Evolutionary conservation across 2,797 vertebrate genomes (phyloP), one percentile per base, ranked within the genome.

Genomic region (Coccyzus lansbergi): DNA sequence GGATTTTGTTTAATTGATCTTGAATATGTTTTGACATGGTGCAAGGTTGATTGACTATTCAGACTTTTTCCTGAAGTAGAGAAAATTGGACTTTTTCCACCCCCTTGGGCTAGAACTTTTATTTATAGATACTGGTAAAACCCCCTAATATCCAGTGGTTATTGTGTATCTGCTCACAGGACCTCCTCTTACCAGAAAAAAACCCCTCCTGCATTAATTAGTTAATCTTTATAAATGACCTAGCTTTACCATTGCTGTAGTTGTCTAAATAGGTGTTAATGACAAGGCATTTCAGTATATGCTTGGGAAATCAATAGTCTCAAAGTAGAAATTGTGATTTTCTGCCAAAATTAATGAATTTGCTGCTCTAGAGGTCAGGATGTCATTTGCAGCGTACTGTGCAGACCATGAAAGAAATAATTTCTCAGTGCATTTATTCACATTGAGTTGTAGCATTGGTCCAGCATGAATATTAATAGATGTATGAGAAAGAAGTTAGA

Each of bases 291-390:
- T 92, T 86, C 51, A 84, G 49, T 90, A 29, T 70, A 74, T 91
- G 59, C 46, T 46, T 56, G 26, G 51, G 59, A 76, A 94, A 94
- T 94, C 82, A 88, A 80, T 87, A 71, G 7, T 60, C 87, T 81
- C 24, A 40, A 91, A 96, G 82, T 6, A 82, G 91, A 91, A 93
- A 64, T 34, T 15, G 77, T 7, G 25, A 67, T 89, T 92, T 95
- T 71, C 64, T 88, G 77, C 48, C 67, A 44, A 65, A 94, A 91
- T 69, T 71, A 93, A 92, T 84, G 88, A 79, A 82, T 88, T 48
- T 90, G 79, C 69, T n/a, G 67, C 77, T 83, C 55, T 36, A 44
- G 68, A 84, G 89, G 79, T 91, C 92, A 67, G 65, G 20, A 58
- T 82, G 70, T 65, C 69, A 33, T 24, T 40, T 12, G 29, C 42